phyloP scores from a whole-genome alignment of 1,140 invertebrate genomes.

The Antheraea mylitta region DNA sequence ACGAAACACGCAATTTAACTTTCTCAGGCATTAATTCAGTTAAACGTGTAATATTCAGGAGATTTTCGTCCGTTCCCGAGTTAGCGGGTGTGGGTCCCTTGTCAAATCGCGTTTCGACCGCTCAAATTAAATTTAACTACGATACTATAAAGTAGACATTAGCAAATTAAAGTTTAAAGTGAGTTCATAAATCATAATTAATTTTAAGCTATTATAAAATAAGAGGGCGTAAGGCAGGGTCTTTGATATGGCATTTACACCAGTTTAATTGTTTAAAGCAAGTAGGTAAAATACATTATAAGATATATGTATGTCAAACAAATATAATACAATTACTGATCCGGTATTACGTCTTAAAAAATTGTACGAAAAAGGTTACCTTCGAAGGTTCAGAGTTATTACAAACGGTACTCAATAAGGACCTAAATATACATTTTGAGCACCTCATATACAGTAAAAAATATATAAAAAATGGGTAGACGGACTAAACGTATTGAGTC shows the following conservation, averaged over 20 bases:
- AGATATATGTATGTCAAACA: too few species aligned
- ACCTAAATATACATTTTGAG: neutral
- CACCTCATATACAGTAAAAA: neutral
- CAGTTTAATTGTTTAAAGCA: too few species aligned
- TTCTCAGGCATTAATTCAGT: slow-evolving; percentile 26
- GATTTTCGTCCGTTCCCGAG: slow-evolving; percentile 16
- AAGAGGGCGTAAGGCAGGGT: neutral
- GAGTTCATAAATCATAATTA: neutral
- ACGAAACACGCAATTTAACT: slow-evolving; percentile 23
- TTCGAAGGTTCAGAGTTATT: neutral
- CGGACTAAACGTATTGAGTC: neutral
- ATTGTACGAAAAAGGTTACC: too few species aligned
- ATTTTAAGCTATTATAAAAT: neutral
- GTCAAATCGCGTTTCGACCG: slow-evolving; percentile 23
- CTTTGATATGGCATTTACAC: too few species aligned
- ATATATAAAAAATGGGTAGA: neutral
- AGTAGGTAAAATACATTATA: too few species aligned
- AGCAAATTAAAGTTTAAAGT: slow-evolving; percentile 8
- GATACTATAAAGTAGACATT: slow-evolving; percentile 8
- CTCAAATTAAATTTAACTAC: slow-evolving; percentile 25
- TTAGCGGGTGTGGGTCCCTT: slow-evolving; percentile 20
- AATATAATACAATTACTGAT: too few species aligned
- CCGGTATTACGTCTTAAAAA: too few species aligned
- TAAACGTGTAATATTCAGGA: slow-evolving; percentile 26
- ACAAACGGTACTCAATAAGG: neutral